Conservation (phyloP, 2,888 invertebrate genomes). For the Ischnus inquisitorius region DNA sequence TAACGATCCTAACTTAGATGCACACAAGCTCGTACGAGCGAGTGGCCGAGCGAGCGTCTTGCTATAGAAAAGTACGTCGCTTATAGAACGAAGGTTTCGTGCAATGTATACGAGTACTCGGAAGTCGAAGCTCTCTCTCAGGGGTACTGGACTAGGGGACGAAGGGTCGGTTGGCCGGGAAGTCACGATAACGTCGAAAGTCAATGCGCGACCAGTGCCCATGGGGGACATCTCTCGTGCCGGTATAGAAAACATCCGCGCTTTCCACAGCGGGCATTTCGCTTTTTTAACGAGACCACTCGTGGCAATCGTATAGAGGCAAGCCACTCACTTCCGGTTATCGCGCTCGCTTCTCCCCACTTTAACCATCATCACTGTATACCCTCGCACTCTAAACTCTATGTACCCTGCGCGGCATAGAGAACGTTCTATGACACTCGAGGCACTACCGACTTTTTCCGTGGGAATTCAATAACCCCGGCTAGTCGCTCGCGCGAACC, state of each 20-base stretch:
- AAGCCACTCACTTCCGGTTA: conserved; percentile 46
- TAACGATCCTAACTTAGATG: conserved; percentile 35
- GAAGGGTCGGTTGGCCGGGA: conserved; percentile 39
- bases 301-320: conserved; percentile 52
- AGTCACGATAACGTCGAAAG: conserved; percentile 63
- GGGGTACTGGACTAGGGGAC: conserved; percentile 35
- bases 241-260: conserved; percentile 54
- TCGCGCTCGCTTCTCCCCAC: conserved; percentile 48
- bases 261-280: conserved; percentile 47
- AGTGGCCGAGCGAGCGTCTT: conserved; percentile 43
- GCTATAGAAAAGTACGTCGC: conserved; percentile 50
- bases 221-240: conserved; percentile 30
- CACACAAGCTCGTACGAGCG: conserved; percentile 44
- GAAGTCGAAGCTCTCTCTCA: conserved; percentile 15
- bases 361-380: conserved; percentile 33
- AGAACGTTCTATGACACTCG: conserved; percentile 21
- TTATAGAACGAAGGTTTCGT: not conserved
- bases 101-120: conserved; percentile 36
- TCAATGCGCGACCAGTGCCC: conserved; percentile 49
- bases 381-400: conserved; percentile 2
- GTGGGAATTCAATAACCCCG: conserved; percentile 29
- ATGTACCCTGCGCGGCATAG: not conserved
- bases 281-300: conserved; percentile 65
- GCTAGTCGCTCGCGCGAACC: not conserved
- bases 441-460: conserved; percentile 31